phyloP scores from a whole-genome alignment of 2,113 vertebrate genomes.

The Epinephelus moara region DNA sequence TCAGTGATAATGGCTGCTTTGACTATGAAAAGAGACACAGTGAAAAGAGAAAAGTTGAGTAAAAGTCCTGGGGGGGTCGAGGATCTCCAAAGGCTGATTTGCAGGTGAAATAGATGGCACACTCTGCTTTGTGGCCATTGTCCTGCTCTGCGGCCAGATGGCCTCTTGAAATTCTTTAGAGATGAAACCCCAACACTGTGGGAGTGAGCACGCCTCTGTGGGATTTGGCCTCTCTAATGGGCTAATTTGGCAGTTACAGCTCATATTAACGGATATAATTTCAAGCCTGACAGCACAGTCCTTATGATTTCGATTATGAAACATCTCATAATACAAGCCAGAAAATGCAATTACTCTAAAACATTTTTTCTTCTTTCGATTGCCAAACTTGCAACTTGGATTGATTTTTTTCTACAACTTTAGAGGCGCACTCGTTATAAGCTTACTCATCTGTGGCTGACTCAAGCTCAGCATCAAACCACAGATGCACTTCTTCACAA shows the following conservation, averaged over 20 bases:
- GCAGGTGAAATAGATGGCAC: conserved; percentile 96
- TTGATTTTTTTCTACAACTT: conserved; percentile 39
- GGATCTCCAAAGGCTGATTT: conserved; percentile 91
- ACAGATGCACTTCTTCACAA: conserved; percentile 13
- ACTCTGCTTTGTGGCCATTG: conserved; percentile 92
- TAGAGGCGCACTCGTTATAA: conserved; percentile 41
- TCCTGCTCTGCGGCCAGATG: conserved; percentile 92
- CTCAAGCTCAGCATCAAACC: conserved; percentile 21
- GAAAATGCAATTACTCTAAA: conserved; percentile 61
- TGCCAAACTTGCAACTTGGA: conserved; percentile 26
- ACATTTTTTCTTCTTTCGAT: conserved; percentile 24
- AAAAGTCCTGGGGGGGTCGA: conserved; percentile 74
- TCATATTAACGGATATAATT: conserved; percentile 61
- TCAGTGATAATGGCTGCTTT: conserved; percentile 49
- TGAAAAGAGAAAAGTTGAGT: conserved; percentile 75
- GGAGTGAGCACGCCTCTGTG: conserved; percentile 33
- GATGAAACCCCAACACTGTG: conserved; percentile 30
- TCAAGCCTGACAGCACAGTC: conserved; percentile 53
- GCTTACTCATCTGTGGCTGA: conserved; percentile 33
- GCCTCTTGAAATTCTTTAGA: conserved; percentile 85
- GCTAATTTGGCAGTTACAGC: conserved; percentile 61
- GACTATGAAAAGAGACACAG: conserved; percentile 60
- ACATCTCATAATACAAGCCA: conserved; percentile 48
- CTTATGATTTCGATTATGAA: conserved; percentile 45
- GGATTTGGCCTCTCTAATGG: conserved; percentile 53